Percentiles rank a stretch among this genome's conserved stretches.
These are phyloP conservation scores for Falcunculus frontatus DNA, from an alignment of 2,113 vertebrate genomes.

Conservation along the genomic window DNA sequence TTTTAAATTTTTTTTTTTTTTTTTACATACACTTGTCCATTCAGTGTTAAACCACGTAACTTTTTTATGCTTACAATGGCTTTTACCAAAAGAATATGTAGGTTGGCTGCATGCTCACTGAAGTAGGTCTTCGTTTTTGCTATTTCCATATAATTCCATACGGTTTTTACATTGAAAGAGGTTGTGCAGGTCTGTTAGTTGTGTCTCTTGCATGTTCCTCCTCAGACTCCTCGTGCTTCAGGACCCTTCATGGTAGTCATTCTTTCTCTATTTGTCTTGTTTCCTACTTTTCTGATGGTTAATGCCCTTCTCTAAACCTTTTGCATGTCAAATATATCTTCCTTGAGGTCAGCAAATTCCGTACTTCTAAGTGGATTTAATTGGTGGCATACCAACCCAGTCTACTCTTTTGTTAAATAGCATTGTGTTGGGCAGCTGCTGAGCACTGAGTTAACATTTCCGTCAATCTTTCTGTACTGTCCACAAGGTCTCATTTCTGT, in stretches of 20 bases:
- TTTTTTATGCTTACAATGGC: not conserved
- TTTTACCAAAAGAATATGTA: not conserved
- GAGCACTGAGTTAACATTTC: not conserved
- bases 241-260: not conserved
- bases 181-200: not conserved
- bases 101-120: not conserved
- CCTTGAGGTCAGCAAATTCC: not conserved
- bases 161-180: not conserved
- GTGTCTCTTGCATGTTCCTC: not conserved
- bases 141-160: not conserved
- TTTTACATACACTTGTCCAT: not conserved
- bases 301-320: not conserved
- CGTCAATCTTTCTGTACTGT: not conserved
- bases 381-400: not conserved
- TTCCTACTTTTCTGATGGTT: not conserved
- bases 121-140: not conserved
- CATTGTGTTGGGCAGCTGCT: not conserved
- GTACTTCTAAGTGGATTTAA: not conserved
- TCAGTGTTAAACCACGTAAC: fast-evolving
- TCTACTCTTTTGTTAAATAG: not conserved
- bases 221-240: not conserved
- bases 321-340: not conserved
- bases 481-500: not conserved
- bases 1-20: not conserved
- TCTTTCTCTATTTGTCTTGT: not conserved